Evolutionary conservation across 1,140 invertebrate species (phyloP), one percentile per base, ranked within the genome.

Genomic region (Drosophila paulistorum): DNA sequence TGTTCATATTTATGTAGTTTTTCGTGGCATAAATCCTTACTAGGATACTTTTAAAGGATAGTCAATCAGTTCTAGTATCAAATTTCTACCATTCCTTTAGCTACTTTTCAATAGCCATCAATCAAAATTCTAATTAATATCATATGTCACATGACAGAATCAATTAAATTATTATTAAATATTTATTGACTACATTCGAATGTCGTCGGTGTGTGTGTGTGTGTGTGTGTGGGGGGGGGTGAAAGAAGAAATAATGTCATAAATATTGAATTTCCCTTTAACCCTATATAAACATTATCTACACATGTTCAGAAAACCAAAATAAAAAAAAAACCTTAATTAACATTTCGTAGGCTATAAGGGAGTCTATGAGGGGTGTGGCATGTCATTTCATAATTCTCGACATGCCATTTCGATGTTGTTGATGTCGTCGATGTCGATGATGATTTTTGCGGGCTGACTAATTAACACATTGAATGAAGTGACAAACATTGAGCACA

Each of bases 81-180:
- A 3, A 37, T 63, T 17, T 23, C 14, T n/a, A 9, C n/a, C 41
- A 48, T 48, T 60, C 5, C 11, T 54, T 10, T n/a, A 17, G 51
- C 37, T 11, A 14, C 33, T 62, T 63, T 26, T 20, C 39, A 11
- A 62, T 63, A 51, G n/a, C 58, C 65, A 82, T 82, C 76, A 79
- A 87, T 87, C 83, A 87, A 68, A 35, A 37, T 23, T 23, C 58
- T 48, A 33, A 61, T n/a, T 37, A 14, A 74, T 55, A 20, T 73
- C 51, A 61, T 60, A 45, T 79, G 62, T 75, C 60, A 41, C 58
- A 67, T 68, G 58, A 65, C 33, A 60, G 57, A 72, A 79, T 82
- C 75, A 87, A 87, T 85, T 85, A 85, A 87, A 76, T 73, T 73
- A 79, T 86, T 82, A 82, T 85, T 76, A 85, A 87, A 76, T 73